Percentiles rank a stretch among this genome's conserved stretches.
Conservation (phyloP, 1,140 invertebrate genomes). For the Drosophila repleta region DNA sequence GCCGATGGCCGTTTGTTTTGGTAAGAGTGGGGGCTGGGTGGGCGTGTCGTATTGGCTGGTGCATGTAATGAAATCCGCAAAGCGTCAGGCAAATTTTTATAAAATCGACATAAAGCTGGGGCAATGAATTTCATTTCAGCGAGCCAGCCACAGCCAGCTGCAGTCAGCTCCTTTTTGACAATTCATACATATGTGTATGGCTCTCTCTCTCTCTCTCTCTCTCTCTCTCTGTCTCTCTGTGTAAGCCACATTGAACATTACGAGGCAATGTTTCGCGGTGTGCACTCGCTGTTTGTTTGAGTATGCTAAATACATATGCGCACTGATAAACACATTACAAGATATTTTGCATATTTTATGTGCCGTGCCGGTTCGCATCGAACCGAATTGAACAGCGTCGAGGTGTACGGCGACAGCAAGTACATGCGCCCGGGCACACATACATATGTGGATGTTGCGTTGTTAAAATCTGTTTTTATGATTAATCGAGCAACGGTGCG, state of each 20-base stretch:
- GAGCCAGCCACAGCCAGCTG: background rate
- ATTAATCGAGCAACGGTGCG: slow-evolving; percentile 60
- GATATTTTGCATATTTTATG: slow-evolving; percentile 80
- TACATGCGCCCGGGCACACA: slow-evolving; percentile 1
- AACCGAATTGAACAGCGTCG: slow-evolving; percentile 1
- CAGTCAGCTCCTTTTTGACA: background rate
- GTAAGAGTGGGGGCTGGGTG: slow-evolving; percentile 1
- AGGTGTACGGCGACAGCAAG: slow-evolving; percentile 2
- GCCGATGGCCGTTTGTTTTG: slow-evolving; percentile 21
- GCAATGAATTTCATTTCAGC: slow-evolving; percentile 66
- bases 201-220: too few species aligned
- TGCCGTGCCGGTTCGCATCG: slow-evolving; percentile 15
- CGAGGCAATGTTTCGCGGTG: slow-evolving; percentile 36
- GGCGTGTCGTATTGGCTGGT: background rate
- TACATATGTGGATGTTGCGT: slow-evolving; percentile 1
- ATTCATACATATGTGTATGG: background rate
- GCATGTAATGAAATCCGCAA: slow-evolving; percentile 44
- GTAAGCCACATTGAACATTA: slow-evolving; percentile 44
- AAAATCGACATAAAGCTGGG: slow-evolving; percentile 73
- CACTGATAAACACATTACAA: slow-evolving; percentile 78
- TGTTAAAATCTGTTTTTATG: slow-evolving; percentile 76
- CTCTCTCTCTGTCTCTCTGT: too few species aligned
- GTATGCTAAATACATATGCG: slow-evolving; percentile 46
- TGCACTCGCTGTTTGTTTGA: slow-evolving; percentile 5
- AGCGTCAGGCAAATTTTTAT: slow-evolving; percentile 44